Evolutionary conservation across 2,888 invertebrate genomes (phyloP), one percentile per base, ranked within the genome.

Genomic region (Allophyes oxyacanthae): DNA sequence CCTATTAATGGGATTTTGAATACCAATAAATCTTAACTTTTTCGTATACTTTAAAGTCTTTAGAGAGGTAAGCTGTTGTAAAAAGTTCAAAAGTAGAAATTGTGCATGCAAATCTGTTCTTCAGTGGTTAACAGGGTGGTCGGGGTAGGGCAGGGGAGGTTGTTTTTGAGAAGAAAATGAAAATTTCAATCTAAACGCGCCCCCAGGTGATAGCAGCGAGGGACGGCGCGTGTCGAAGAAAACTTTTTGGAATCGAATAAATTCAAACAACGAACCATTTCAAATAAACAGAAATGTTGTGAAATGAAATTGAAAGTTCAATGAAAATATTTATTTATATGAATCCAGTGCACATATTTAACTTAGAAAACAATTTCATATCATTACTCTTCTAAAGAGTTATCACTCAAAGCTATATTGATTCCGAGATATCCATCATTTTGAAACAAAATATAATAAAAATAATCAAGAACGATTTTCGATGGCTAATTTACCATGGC

Each of bases 121-220:
- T 77, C 77, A 75, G 77, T 75, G 77, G 78, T 77, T 81, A 79
- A 76, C 75, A 82, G 80, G 79, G 81, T 61, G 71, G 76, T 70
- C 67, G 58, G 75, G 78, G 71, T 70, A 70, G 78, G 72, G 57
- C 28, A 74, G 77, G 81, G 82, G 82, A 64, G 83, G 82, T 75
- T 83, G 83, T 84, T 86, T 89, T 89, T 83, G 75, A 82, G 79
- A 84, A 85, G 85, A 90, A 89, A 91, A 91, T 88, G 89, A 89
- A 88, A 91, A 88, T 89, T 91, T 88, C 90, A 91, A 93, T 93
- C 84, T 88, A 90, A 88, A 85, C 82, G 83, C 83, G 81, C 90
- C 92, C 90, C 80, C 88, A 89, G 90, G 91, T 90, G 81, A 84
- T 72, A 75, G 65, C 78, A 37, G 54, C 33, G 56, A 64, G 69